Percentiles rank a stretch among this genome's conserved stretches.
Conservation (phyloP, 2,113 vertebrate genomes). For the Oenanthe oenanthe region DNA sequence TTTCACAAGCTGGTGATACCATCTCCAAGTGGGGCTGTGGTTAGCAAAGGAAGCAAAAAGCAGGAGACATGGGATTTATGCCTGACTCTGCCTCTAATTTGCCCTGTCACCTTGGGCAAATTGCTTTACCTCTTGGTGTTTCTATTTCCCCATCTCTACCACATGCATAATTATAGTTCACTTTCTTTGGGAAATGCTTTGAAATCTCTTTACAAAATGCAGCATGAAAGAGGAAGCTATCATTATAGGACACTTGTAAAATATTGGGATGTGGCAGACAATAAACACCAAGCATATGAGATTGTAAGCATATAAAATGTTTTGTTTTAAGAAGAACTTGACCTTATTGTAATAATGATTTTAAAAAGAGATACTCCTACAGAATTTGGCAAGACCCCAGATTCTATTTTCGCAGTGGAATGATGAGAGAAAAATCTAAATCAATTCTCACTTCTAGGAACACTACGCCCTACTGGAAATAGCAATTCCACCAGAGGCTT, state of each 20-base stretch:
- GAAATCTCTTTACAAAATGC: slow-evolving; percentile 1
- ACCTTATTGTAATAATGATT: background rate
- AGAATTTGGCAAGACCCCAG: background rate
- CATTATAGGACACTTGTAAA: slow-evolving; percentile 30
- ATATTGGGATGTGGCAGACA: background rate
- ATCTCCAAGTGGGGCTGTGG: background rate
- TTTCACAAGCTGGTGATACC: background rate
- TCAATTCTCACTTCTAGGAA: slow-evolving; percentile 40
- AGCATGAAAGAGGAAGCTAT: background rate
- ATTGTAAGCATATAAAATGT: background rate
- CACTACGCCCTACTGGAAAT: background rate
- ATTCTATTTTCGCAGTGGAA: background rate
- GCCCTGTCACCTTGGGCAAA: slow-evolving; percentile 38
- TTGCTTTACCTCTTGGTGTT: background rate
- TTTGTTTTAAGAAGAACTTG: background rate
- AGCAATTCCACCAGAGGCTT: background rate
- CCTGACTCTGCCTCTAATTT: slow-evolving; percentile 42
- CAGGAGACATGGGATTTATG: background rate
- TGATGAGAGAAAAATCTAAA: slow-evolving; percentile 36
- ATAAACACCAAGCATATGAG: background rate
- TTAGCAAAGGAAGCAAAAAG: background rate
- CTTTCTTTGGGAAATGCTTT: slow-evolving; percentile 43
- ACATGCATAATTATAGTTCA: slow-evolving; percentile 27
- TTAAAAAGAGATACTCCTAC: background rate
- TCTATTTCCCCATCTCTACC: slow-evolving; percentile 33